phyloP scores from a whole-genome alignment of 2,888 invertebrate genomes.

The Xestia xanthographa region DNA sequence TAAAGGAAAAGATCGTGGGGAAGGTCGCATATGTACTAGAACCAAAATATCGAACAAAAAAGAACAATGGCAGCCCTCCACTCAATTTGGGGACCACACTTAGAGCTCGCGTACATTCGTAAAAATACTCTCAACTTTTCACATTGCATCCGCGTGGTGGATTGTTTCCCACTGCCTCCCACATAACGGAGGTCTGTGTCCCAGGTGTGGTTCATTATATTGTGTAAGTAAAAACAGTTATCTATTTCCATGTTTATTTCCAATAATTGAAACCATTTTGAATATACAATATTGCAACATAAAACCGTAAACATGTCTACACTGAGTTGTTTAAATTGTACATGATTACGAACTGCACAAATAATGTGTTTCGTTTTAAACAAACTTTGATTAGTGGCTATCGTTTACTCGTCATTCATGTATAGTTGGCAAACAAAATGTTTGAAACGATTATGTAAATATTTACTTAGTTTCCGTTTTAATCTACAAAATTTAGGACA shows the following conservation, averaged over 20 bases:
- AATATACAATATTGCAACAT: background rate
- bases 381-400: constrained; percentile 16
- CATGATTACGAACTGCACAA: constrained; percentile 20
- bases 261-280: background rate
- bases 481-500: background rate
- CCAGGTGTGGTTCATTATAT: too few relatives aligned
- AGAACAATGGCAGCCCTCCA: too few relatives aligned
- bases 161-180: too few relatives aligned
- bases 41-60: background rate
- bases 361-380: constrained; percentile 3
- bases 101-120: too few relatives aligned
- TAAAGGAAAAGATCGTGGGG: background rate
- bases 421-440: constrained; percentile 18
- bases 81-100: too few relatives aligned
- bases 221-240: background rate
- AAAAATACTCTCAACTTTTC: background rate
- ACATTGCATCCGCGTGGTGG: background rate
- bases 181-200: too few relatives aligned
- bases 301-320: background rate
- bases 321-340: constrained; percentile 4
- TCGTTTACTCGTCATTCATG: constrained; percentile 21
- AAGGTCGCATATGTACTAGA: too few relatives aligned
- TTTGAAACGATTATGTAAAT: constrained; percentile 26
- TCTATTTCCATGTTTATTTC: background rate
- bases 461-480: background rate